These are phyloP conservation scores for Anastrepha ludens DNA, from an alignment of 1,140 invertebrate species.

Conservation along the genomic window DNA sequence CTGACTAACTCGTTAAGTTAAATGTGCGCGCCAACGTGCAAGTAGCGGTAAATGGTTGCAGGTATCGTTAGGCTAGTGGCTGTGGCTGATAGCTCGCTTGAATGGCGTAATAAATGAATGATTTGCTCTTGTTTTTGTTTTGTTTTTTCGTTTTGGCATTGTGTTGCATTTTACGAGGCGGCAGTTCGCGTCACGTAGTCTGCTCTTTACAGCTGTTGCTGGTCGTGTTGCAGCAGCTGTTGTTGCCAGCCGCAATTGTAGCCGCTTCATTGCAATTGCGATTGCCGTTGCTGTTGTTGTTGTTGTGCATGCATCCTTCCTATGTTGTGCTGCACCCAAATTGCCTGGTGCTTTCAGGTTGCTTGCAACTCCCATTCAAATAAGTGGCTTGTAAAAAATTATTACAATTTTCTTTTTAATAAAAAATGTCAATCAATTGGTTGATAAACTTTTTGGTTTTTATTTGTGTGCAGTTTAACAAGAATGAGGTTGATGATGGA, in stretches of 20 bases:
- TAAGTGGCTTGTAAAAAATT: conserved; percentile 11
- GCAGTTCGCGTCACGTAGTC: conserved; percentile 20
- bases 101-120: conserved; percentile 25
- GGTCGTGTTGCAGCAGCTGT: neutral
- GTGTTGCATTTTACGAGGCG: neutral
- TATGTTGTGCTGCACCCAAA: conserved; percentile 27
- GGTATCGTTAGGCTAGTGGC: conserved; percentile 9
- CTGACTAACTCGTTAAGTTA: conserved; percentile 40
- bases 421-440: conserved; percentile 23
- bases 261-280: neutral
- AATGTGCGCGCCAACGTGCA: neutral
- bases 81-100: conserved; percentile 1
- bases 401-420: conserved; percentile 5
- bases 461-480: neutral
- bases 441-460: neutral
- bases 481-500: neutral
- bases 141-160: neutral
- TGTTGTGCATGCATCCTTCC: neutral
- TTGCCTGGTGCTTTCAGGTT: neutral
- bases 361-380: neutral
- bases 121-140: neutral
- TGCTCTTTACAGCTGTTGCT: conserved; percentile 46
- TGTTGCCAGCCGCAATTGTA: neutral
- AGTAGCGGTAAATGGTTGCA: neutral
- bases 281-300: neutral